Base-by-base conservation (phyloP, 2,113 vertebrate species). In the Lophochroa leadbeateri region DNA sequence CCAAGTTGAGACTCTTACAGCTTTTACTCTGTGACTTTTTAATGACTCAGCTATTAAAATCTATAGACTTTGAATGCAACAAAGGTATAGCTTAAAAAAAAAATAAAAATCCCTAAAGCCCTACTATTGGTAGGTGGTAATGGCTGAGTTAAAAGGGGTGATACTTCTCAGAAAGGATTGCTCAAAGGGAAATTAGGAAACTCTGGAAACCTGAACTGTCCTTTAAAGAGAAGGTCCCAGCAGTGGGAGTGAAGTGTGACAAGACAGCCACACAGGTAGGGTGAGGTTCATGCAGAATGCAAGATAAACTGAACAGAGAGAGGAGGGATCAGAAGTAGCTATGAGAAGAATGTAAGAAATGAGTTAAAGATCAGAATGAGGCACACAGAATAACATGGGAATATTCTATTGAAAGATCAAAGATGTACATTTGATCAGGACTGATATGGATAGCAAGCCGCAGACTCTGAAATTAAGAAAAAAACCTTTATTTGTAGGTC, bases 1-100 rank as follows among this genome's bases (percentile, higher is more conserved):
- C 39, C 65, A 47, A 44, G 72, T 49, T 83, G 64, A 86, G 61
- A 44, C 43, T 74, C 87, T 90, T 81, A 60, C 11, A 75, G 68
- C 82, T 88, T 74, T 93, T 80, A 52, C 33, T 90, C 53, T 80
- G 79, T 55, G 88, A 77, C 71, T 94, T 76, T 65, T 86, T 94
- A 94, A 96, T 82, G 71, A 63, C 79, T 68, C 0, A 0, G 76
- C 71, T 92, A 33, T 90, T 92, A 93, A 90, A 94, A 92, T 70
- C 85, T 68, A 58, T 31, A 71, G 71, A n/a, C 43, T 87, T 95
- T 11, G 47, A 82, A 78, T 49, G 63, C 64, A 83, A 67, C 82
- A 64, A 88, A 95, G 41, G 24, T 35, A 55, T 65, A 83, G 39
- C 64, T 90, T 77, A 28, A 61, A 85, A 87, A 82, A 89, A 70